A percentile compares a stretch with the other conserved stretches of the same genome.
Conservation (phyloP, 2,797 vertebrate genomes). For the Valencia hispanica region DNA sequence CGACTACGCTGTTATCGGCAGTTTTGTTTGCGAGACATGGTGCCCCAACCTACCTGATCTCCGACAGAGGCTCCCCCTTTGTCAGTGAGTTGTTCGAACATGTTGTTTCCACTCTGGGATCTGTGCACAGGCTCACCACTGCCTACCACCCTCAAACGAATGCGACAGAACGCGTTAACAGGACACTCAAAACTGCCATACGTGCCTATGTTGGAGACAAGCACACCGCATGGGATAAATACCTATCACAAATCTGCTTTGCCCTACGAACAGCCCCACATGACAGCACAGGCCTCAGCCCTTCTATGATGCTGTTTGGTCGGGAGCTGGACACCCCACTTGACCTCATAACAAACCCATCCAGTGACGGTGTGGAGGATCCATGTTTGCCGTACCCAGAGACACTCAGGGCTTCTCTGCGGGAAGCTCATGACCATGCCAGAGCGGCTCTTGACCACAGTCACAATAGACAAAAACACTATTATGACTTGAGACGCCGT, state of each 20-base stretch:
- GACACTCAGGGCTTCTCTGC: too few species aligned
- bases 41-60: neutral
- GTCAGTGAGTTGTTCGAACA: too few species aligned
- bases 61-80: too few species aligned
- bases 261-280: neutral
- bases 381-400: neutral
- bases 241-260: slow-evolving; percentile 1
- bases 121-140: neutral
- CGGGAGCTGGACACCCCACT: slow-evolving; percentile 16
- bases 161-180: neutral
- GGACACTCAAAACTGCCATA: neutral
- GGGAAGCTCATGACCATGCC: neutral
- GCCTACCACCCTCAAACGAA: neutral
- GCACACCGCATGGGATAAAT: neutral
- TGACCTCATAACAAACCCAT: slow-evolving; percentile 19
- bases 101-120: too few species aligned
- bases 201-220: neutral
- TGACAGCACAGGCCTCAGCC: neutral
- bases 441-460: neutral
- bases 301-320: neutral
- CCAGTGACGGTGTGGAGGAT: neutral
- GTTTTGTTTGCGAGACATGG: neutral
- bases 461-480: neutral
- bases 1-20: neutral
- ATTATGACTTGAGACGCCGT: neutral